These are phyloP conservation scores for Lytechinus pictus DNA, from an alignment of 35 echinoderm and acorn worm species.

Conservation along the genomic window DNA sequence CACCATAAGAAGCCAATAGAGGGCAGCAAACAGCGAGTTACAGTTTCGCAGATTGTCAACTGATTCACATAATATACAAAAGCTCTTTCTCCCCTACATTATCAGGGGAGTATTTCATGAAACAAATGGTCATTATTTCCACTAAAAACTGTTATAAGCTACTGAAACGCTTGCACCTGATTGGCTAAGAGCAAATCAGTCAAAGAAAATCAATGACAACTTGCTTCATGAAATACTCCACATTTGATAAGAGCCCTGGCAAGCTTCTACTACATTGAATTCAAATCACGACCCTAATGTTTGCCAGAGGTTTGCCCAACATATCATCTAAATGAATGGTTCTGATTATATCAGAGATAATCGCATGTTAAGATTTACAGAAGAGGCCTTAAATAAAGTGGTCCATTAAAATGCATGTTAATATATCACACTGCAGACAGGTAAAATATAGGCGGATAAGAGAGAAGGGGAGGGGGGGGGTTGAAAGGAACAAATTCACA, in stretches of 20 bases:
- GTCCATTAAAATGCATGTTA: background rate
- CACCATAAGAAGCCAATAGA: background rate
- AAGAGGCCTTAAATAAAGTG: background rate
- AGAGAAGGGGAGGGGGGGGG: no score
- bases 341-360: background rate
- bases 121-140: no score
- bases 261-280: background rate
- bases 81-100: no score
- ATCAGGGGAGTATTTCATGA: no score
- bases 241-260: background rate
- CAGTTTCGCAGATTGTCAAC: background rate
- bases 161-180: no score
- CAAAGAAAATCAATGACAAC: no score
- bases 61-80: background rate
- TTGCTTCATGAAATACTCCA: no score
- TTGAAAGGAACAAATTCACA: no score
- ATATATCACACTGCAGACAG: background rate
- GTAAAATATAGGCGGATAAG: background rate
- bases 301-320: background rate
- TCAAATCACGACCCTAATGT: background rate
- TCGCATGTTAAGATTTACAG: background rate
- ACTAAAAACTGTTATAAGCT: no score
- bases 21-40: background rate
- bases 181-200: no score
- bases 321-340: background rate